Evolutionary conservation across 2,113 vertebrate genomes (phyloP), one percentile per base, ranked within the genome.

Genomic region (Plecotus auritus): DNA sequence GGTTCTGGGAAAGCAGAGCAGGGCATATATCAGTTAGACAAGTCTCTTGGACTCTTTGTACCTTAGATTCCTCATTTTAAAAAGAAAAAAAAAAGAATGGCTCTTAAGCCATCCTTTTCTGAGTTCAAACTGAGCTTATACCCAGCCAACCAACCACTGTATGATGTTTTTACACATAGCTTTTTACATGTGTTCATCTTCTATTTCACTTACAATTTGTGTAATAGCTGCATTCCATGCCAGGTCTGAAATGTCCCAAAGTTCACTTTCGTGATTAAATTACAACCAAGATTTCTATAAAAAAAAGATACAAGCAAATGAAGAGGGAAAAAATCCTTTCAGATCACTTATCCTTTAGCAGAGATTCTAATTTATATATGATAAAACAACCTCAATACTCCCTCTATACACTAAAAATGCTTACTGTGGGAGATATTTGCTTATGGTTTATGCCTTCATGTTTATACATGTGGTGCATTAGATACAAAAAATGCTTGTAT

Each of bases 171-270:
- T 40, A 90, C 47, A 93, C 28, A 11, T 9, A 72, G 32, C 22
- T 92, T 69, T 88, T 30, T 11, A 82, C 61, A 91, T 30, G 20
- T 28, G 70, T 73, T 80, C 42, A 85, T 70, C 59, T 91, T 51
- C 32, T 45, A 47, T 66, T 51, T 72, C 42, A 98, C 98, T 98
- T 96, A 98, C 96, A 98, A 4, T 28, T 97, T 90, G 37, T 96
- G 85, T 64, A 98, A 95, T 95, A 98, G 98, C 91, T 90, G 96
- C 97, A 98, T 90, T 78, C 97, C 93, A 0, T 98, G 98, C 98
- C 97, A 97, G 12, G 98, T 83, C 85, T 95, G 85, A 95, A 98
- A 98, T 13, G 97, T 92, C 30, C 92, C 66, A 0, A 96, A 96
- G 28, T 0, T 73, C 70, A 98, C 81, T 42, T 61, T 69, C 0